These are phyloP conservation scores for Ariopsis seemanni DNA, from an alignment of 2,113 vertebrate species.

Conservation along the genomic window DNA sequence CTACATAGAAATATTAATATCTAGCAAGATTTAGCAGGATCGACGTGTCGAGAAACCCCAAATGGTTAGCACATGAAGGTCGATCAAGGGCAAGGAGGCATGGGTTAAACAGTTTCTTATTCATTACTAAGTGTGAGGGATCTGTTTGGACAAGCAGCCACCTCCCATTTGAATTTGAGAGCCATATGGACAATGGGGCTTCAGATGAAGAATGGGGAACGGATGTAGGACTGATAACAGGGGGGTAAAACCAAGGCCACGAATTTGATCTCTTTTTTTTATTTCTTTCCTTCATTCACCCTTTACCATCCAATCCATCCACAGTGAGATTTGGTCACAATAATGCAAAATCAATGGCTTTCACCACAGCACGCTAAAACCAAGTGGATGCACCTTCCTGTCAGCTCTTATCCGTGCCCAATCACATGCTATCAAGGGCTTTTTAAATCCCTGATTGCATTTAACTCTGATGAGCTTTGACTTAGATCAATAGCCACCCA, in stretches of 20 bases:
- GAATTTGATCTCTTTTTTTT: conserved; percentile 39
- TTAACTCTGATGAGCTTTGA: conserved; percentile 56
- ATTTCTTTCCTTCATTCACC: conserved; percentile 52
- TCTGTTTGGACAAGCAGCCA: conserved; percentile 38
- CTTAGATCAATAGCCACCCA: conserved; percentile 56
- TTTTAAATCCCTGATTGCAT: conserved; percentile 59
- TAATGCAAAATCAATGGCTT: conserved; percentile 54
- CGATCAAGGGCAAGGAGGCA: conserved; percentile 45
- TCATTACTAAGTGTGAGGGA: conserved; percentile 36
- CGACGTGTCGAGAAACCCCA: conserved; percentile 38
- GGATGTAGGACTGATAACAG: conserved; percentile 7
- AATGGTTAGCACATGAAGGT: conserved; percentile 41
- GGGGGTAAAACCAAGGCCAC: conserved; percentile 45
- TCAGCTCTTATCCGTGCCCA: conserved; percentile 51
- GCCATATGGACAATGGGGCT: not conserved
- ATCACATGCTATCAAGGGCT: conserved; percentile 49
- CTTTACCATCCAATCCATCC: conserved; percentile 62
- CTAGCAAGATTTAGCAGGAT: conserved; percentile 45
- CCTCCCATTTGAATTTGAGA: conserved; percentile 5
- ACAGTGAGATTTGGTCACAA: conserved; percentile 41
- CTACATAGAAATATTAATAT: conserved; percentile 54
- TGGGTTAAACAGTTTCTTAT: conserved; percentile 53
- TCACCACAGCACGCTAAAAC: conserved; percentile 27
- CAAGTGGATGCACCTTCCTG: conserved; percentile 38
- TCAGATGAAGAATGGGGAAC: conserved; percentile 25